Evolutionary conservation across 2,113 vertebrate genomes (phyloP).

Genomic region (Aptenodytes forsteri): DNA sequence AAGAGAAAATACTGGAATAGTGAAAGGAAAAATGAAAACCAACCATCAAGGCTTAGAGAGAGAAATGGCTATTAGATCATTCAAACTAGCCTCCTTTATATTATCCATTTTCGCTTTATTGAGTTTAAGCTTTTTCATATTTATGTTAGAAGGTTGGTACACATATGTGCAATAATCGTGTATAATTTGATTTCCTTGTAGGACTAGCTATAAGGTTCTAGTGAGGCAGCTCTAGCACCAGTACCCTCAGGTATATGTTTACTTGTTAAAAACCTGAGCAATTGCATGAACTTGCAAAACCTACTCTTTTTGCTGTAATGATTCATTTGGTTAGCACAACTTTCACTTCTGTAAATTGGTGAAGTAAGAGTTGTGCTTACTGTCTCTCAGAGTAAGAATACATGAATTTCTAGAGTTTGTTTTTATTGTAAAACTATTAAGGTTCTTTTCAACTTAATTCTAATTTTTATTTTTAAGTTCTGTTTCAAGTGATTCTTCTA

Average conservation of each 20-base stretch:
- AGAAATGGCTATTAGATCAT: background rate
- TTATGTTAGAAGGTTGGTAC: background rate
- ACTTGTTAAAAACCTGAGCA: background rate
- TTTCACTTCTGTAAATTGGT: background rate
- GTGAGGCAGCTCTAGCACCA: background rate
- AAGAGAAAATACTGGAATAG: background rate
- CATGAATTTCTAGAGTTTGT: background rate
- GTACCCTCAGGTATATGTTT: background rate
- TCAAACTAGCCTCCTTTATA: background rate
- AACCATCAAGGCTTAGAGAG: background rate
- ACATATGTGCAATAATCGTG: background rate
- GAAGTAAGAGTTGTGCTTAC: background rate
- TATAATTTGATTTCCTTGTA: background rate
- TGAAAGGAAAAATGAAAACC: background rate
- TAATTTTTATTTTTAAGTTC: conserved; percentile 69
- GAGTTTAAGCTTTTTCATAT: background rate
- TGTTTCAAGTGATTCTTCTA: conserved; percentile 78
- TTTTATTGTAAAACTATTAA: background rate
- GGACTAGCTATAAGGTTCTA: background rate
- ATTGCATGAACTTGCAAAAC: background rate
- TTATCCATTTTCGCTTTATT: background rate
- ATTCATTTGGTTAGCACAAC: background rate
- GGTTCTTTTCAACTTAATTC: background rate
- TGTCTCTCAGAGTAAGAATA: background rate
- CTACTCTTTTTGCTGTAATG: background rate